These are phyloP conservation scores for human (Homo sapiens) DNA, from an alignment of 2,113 vertebrate genomes.

Conservation along the genomic window GRCh38 chr11:134149501-134150000, in stretches of 20 bases:
- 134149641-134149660: not conserved
- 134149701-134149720: conserved; percentile 3
- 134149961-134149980: conserved; percentile 86
- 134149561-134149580: rapidly evolving
- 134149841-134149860: conserved; percentile 57
- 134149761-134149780: not conserved
- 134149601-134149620: no score
- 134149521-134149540: not conserved
- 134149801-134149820: conserved; percentile 65
- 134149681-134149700: not conserved
- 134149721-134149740: conserved; percentile 47
- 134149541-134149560: not conserved
- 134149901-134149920: conserved; percentile 82
- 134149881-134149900: conserved; percentile 81
- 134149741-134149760: conserved; percentile 27
- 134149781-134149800: conserved; percentile 42
- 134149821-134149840: not conserved
- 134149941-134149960: conserved; percentile 89
- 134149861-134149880: conserved; percentile 79
- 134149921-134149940: conserved; percentile 84
- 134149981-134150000: conserved; percentile 86
- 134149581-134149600: not conserved
- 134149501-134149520: not conserved
- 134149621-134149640: not conserved
- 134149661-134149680: not conserved